These are phyloP conservation scores for Campylorhamphus procurvoides DNA, from an alignment of 2,113 vertebrate genomes.

Conservation along the genomic window DNA sequence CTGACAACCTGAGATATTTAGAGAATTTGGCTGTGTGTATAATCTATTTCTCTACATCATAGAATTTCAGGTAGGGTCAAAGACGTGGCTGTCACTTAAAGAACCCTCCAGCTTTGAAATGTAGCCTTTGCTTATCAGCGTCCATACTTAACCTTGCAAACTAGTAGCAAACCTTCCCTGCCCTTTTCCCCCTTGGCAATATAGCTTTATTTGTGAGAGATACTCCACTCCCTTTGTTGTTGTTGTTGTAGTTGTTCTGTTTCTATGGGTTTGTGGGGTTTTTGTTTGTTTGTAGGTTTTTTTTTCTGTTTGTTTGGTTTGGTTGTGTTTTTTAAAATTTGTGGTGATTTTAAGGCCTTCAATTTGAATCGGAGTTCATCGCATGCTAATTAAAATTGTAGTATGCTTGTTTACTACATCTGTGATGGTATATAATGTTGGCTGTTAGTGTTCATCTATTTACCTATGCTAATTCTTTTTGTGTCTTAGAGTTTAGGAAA, in stretches of 20 bases:
- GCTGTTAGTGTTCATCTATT: background rate
- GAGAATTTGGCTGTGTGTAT: background rate
- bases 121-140: background rate
- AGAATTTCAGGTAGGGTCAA: background rate
- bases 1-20: background rate
- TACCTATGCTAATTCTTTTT: background rate
- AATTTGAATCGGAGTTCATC: background rate
- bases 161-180: background rate
- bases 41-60: background rate
- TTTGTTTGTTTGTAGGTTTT: background rate
- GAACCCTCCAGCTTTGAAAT: background rate
- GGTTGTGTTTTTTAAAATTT: background rate
- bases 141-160: background rate
- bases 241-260: background rate
- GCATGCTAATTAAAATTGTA: background rate
- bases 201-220: background rate
- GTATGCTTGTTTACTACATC: background rate
- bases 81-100: background rate
- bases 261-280: background rate
- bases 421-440: fast-evolving
- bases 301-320: background rate
- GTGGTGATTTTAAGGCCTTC: background rate
- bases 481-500: background rate
- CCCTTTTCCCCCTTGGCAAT: background rate
- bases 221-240: background rate